phyloP scores from a whole-genome alignment of 2,113 vertebrate species.

The Pardalotus punctatus region DNA sequence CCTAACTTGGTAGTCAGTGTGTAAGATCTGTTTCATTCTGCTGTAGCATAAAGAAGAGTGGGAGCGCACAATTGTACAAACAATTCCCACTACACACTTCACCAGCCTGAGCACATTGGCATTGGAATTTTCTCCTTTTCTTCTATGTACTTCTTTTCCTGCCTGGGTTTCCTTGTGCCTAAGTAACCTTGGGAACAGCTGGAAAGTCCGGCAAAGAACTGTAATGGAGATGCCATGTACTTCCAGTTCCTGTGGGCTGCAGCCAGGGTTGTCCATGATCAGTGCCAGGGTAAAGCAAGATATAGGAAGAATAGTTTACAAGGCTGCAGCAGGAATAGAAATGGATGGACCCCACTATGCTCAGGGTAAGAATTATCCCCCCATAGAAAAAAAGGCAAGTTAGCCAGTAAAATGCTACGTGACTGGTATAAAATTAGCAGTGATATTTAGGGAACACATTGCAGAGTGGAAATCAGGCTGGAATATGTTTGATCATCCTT shows the following conservation, averaged over 20 bases:
- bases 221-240: fast-evolving
- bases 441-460: not conserved
- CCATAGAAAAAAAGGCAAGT: not conserved
- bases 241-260: not conserved
- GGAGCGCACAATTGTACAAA: not conserved
- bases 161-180: not conserved
- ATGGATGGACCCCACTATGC: not conserved
- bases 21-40: not conserved
- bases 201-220: not conserved
- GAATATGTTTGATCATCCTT: not conserved
- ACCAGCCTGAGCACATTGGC: not conserved
- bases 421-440: not conserved
- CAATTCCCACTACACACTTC: not conserved
- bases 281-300: not conserved
- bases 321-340: not conserved
- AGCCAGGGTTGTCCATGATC: not conserved
- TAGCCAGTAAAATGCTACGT: not conserved
- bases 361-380: fast-evolving
- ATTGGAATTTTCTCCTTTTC: not conserved
- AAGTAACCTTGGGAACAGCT: not conserved
- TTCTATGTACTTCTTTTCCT: not conserved
- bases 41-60: not conserved
- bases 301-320: not conserved
- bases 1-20: not conserved
- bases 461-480: not conserved